Conservation (phyloP, 2,888 invertebrate species). For the Thecocarcelia acutangulata region DNA sequence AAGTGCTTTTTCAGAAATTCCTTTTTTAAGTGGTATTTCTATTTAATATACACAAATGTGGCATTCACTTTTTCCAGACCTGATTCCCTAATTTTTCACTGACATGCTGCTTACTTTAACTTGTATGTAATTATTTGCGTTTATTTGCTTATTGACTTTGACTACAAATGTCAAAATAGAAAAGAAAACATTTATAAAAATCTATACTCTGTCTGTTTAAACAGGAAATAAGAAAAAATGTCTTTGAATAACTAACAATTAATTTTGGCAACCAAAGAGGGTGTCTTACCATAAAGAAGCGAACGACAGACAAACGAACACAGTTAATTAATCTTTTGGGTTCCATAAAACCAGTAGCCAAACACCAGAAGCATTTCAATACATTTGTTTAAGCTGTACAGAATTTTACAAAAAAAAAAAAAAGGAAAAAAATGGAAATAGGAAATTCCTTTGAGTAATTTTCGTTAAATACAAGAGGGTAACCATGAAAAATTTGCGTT, state of each 20-base stretch:
- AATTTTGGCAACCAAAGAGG: slow-evolving; percentile 72
- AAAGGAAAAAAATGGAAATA: slow-evolving; percentile 10
- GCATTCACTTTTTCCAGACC: not conserved
- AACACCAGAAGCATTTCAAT: slow-evolving; percentile 63
- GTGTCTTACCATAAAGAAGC: slow-evolving; percentile 37
- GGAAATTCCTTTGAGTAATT: slow-evolving; percentile 63
- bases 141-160: slow-evolving; percentile 80
- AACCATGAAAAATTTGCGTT: slow-evolving; percentile 68
- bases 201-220: slow-evolving; percentile 39
- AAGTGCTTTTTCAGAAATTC: too few species aligned
- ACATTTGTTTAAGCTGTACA: slow-evolving; percentile 16
- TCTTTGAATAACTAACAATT: slow-evolving; percentile 80
- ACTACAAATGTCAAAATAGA: slow-evolving; percentile 69
- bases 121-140: slow-evolving; percentile 78
- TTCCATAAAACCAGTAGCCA: slow-evolving; percentile 71
- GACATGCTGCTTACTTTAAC: slow-evolving; percentile 77
- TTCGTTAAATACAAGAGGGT: slow-evolving; percentile 62
- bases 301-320: slow-evolving; percentile 66
- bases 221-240: slow-evolving; percentile 76
- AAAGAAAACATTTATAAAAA: slow-evolving; percentile 63
- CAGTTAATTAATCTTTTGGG: slow-evolving; percentile 81
- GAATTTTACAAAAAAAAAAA: slow-evolving; percentile 20
- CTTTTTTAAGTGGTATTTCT: too few species aligned
- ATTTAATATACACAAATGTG: too few species aligned
- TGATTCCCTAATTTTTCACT: slow-evolving; percentile 69